Percentiles rank a stretch among this genome's conserved stretches.
phyloP scores from a whole-genome alignment of 2,113 vertebrate species.

The Pionites leucogaster region DNA sequence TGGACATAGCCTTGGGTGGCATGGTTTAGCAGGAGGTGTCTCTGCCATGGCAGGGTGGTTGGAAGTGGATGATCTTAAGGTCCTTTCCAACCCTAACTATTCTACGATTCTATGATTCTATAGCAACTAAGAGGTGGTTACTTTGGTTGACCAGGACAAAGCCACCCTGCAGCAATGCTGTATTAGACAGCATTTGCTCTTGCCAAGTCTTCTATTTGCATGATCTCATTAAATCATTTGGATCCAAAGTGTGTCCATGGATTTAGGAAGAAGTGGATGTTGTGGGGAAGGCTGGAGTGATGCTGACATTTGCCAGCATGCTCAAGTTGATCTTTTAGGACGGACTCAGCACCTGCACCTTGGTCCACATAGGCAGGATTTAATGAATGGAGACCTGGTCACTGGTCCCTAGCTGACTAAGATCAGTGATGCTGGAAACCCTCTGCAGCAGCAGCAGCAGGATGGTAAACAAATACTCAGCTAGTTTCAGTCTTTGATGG shows the following conservation, averaged over 20 bases:
- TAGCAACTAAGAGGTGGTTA: neutral
- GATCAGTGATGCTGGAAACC: neutral
- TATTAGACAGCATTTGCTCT: neutral
- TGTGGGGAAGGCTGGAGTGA: neutral
- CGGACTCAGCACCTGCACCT: neutral
- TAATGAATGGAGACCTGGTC: neutral
- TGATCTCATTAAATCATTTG: neutral
- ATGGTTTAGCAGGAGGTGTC: too few species aligned
- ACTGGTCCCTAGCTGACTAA: neutral
- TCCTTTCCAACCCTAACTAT: too few species aligned
- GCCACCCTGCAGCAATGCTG: neutral
- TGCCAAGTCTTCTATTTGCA: neutral
- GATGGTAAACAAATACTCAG: neutral
- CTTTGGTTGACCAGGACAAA: neutral
- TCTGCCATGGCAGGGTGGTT: too few species aligned
- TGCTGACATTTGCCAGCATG: neutral
- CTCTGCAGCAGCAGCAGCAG: neutral
- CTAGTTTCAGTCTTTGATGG: neutral
- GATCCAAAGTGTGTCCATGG: neutral
- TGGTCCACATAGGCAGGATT: neutral
- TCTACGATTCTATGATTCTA: too few species aligned
- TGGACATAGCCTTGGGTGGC: too few species aligned
- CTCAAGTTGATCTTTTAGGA: neutral
- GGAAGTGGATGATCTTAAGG: too few species aligned
- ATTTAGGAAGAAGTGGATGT: neutral